Conservation (phyloP, 2,888 invertebrate genomes). For the Hirtodrosophila confusa region DNA sequence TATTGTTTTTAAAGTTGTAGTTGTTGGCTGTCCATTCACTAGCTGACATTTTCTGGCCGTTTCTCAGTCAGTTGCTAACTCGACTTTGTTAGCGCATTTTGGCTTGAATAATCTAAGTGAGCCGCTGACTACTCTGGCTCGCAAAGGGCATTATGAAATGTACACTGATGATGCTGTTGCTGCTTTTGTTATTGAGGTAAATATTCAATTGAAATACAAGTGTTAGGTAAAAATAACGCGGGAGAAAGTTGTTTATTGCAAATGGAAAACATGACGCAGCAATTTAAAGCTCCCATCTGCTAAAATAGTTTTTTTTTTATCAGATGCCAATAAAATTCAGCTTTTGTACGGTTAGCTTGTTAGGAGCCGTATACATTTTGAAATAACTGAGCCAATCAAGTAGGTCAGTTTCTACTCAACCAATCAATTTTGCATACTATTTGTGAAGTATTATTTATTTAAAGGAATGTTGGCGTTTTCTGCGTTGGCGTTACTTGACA, state of each 20-base stretch:
- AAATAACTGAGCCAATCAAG: constrained; percentile 27
- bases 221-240: constrained; percentile 16
- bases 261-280: constrained; percentile 22
- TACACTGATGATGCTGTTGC: not conserved
- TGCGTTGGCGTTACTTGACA: not conserved
- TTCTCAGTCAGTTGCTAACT: constrained; percentile 21
- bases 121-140: constrained; percentile 13
- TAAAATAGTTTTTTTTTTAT: not conserved
- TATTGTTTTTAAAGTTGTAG: constrained; percentile 21
- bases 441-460: constrained; percentile 21
- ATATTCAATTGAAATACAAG: constrained; percentile 19
- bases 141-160: constrained; percentile 14
- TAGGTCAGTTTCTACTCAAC: constrained; percentile 35
- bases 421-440: constrained; percentile 34
- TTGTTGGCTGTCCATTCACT: constrained; percentile 29
- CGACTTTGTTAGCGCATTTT: constrained; percentile 30
- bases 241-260: constrained; percentile 38
- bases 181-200: not conserved
- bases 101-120: constrained; percentile 35
- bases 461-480: constrained; percentile 48
- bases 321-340: constrained; percentile 8
- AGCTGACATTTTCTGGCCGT: constrained; percentile 40
- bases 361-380: constrained; percentile 3
- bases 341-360: not conserved
- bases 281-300: not conserved